Conservation (phyloP, 2,888 invertebrate genomes). For the Drosophila merina region DNA sequence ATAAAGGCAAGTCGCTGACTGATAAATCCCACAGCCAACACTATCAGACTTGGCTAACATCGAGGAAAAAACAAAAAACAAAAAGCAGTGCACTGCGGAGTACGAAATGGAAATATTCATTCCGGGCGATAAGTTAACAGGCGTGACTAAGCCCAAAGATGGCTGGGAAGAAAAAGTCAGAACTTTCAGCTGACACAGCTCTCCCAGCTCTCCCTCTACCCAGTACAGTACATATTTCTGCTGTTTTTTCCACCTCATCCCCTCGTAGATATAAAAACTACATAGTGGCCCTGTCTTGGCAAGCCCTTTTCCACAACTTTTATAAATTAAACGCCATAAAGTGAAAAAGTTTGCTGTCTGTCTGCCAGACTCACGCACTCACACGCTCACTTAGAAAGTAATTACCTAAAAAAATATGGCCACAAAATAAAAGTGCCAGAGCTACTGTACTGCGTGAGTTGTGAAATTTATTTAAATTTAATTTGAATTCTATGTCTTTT, state of each 20-base stretch:
- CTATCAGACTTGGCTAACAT: slow-evolving; percentile 47
- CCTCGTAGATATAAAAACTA: background rate
- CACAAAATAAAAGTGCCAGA: slow-evolving; percentile 9
- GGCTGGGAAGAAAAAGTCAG: slow-evolving; percentile 28
- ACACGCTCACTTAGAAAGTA: slow-evolving; percentile 68
- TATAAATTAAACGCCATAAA: slow-evolving; percentile 57
- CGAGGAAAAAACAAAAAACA: background rate
- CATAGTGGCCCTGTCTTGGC: slow-evolving; percentile 23
- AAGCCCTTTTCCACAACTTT: slow-evolving; percentile 45
- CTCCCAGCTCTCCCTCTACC: background rate
- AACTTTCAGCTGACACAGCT: slow-evolving; percentile 32
- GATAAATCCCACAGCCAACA: slow-evolving; percentile 51
- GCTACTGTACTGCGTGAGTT: slow-evolving; percentile 52
- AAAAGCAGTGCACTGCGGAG: background rate
- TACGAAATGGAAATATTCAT: slow-evolving; percentile 45
- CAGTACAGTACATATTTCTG: slow-evolving; percentile 17
- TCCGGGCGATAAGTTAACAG: slow-evolving; percentile 64
- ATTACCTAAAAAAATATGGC: slow-evolving; percentile 67
- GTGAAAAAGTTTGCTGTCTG: slow-evolving; percentile 70
- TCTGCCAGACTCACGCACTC: slow-evolving; percentile 57
- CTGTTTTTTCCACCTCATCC: slow-evolving; percentile 5
- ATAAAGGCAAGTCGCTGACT: slow-evolving; percentile 57
- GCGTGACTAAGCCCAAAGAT: slow-evolving; percentile 39
- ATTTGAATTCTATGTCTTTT: slow-evolving; percentile 67
- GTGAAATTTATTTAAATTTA: slow-evolving; percentile 75